Base-by-base conservation (phyloP, 2,797 vertebrate genomes). In the Chelon labrosus region DNA sequence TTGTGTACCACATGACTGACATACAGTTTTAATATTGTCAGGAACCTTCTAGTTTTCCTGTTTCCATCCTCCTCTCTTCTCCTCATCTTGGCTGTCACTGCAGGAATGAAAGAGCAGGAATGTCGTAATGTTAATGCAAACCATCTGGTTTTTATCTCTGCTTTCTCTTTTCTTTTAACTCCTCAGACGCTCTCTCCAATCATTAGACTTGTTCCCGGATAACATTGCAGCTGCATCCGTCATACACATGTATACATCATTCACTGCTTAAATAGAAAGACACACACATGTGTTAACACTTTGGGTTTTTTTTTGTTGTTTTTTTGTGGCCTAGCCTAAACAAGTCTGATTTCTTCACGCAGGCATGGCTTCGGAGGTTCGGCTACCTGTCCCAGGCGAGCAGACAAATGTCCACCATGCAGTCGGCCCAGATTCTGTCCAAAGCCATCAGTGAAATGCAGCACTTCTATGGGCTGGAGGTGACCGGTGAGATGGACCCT, bases 341-440 rank as follows among this genome's bases (percentile, higher is more conserved):
- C 4, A 46, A 35, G 10, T 19, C 25, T 60, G 51, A 63, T 59
- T 27, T 73, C 55, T 22, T 37, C 71, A 5, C 5, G 0, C 91
- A 98, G 97, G 93, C 95, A 38, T 98, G 97, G 97, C 95, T 98
- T 56, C 95, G 95, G 64, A 92, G 94, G 77, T 98, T 97, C 0
- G 97, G 97, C 49, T 97, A 97, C 93, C 94, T 98, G 79, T 96
- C 97, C 0, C 96, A 95, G 85, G 93, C 95, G 55, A 97, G 94
- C 85, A 92, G 93, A 38, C 95, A 97, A 87, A 97, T 97, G 97
- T 99, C 98, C 90, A 97, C 97, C 82, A 95, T 98, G 96, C 96
- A 95, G 88, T 97, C 97, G 0, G 94, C 96, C 5, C 96, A 97
- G 94, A 97, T 95, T 83, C 93, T 99, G 73, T 95, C 97, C 63